These are phyloP conservation scores for Drosophila carrolli DNA, from an alignment of 1,140 invertebrate genomes.

Conservation along the genomic window DNA sequence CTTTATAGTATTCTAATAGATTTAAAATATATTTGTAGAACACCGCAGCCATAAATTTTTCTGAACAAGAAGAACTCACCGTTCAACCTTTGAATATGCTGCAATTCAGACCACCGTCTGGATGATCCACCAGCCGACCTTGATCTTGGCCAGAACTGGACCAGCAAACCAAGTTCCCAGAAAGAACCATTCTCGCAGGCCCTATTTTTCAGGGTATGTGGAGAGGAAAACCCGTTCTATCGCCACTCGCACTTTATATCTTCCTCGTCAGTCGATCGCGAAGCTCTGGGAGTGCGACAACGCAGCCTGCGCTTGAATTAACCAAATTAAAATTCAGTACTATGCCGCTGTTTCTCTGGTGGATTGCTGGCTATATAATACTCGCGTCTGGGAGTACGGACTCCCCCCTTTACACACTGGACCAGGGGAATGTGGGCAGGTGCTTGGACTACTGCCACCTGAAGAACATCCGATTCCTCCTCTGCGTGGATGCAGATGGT, in stretches of 20 bases:
- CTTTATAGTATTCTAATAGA: too few relatives aligned
- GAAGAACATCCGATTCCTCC: constrained; percentile 29
- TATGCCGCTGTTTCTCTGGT: constrained; percentile 27
- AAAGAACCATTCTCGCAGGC: constrained; percentile 12
- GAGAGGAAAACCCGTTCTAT: constrained; percentile 30
- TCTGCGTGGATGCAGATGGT: constrained; percentile 17
- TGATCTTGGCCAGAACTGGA: not conserved
- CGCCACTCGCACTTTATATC: not conserved
- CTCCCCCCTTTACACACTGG: not conserved
- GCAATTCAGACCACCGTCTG: not conserved
- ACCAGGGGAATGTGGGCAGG: constrained; percentile 3
- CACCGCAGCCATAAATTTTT: too few relatives aligned
- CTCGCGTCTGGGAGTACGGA: not conserved
- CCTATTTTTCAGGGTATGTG: constrained; percentile 27
- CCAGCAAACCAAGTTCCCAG: not conserved
- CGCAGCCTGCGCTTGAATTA: constrained; percentile 23
- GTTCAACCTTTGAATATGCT: constrained; percentile 4
- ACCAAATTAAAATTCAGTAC: not conserved
- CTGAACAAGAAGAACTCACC: not conserved
- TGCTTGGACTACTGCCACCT: constrained; percentile 41
- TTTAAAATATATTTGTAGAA: too few relatives aligned
- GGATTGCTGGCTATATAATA: constrained; percentile 20
- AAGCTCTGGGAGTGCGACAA: constrained; percentile 31
- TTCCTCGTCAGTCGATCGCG: constrained; percentile 41
- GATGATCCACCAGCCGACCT: constrained; percentile 13